Evolutionary conservation across 2,113 vertebrate genomes (phyloP).

Genomic region (Lichenostomus cassidix): DNA sequence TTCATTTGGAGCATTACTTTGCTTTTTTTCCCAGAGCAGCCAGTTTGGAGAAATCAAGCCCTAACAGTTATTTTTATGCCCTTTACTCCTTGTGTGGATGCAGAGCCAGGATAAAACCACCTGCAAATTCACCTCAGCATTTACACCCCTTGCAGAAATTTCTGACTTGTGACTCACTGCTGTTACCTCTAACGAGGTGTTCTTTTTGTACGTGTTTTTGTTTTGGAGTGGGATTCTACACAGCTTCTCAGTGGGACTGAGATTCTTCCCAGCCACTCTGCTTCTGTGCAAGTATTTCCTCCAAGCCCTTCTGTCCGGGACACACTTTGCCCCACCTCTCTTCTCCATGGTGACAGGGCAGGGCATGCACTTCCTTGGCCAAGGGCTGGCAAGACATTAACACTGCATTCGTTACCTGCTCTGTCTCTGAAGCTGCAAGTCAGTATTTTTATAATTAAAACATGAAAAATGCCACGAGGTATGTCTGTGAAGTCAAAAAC

Average conservation of each 20-base stretch:
- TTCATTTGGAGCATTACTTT: neutral
- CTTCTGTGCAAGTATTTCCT: neutral
- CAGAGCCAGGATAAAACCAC: neutral
- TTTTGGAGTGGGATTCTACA: neutral
- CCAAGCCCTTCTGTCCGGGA: neutral
- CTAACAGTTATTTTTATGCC: neutral
- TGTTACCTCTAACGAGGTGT: neutral
- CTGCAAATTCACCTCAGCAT: neutral
- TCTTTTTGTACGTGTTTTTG: neutral
- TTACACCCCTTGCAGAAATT: neutral
- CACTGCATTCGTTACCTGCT: neutral
- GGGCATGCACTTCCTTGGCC: neutral
- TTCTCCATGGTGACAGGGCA: neutral
- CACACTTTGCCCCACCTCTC: fast-evolving
- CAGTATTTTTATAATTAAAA: neutral
- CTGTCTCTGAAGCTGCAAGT: neutral
- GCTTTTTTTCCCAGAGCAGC: neutral
- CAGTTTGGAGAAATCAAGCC: neutral
- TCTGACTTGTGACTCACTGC: neutral
- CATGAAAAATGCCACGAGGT: neutral
- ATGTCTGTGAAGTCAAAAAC: neutral
- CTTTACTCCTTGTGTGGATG: fast-evolving
- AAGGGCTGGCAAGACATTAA: neutral
- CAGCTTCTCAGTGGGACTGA: neutral
- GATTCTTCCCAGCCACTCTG: neutral